Evolutionary conservation across 2,797 vertebrate species (phyloP).

Genomic region (Otus scops): DNA sequence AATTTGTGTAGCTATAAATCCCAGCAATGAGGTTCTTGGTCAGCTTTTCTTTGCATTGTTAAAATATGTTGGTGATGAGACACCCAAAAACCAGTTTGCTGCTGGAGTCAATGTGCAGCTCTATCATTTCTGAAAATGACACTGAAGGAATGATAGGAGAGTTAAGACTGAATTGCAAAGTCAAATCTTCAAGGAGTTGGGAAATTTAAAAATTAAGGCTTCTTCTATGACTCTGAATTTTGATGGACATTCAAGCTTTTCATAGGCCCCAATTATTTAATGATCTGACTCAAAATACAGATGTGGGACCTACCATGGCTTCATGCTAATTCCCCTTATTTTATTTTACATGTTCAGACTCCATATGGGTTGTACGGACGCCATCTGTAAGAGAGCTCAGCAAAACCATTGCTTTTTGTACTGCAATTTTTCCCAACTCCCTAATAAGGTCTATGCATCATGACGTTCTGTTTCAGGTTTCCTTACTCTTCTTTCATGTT

Average conservation of each 20-base stretch:
- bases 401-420: background rate
- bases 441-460: background rate
- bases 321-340: background rate
- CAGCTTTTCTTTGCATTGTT: background rate
- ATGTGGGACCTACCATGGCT: background rate
- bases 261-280: background rate
- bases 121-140: background rate
- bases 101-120: background rate
- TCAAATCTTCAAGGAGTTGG: background rate
- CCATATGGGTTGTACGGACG: background rate
- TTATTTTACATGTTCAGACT: background rate
- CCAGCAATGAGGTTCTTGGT: background rate
- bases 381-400: background rate
- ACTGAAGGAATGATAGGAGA: background rate
- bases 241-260: background rate
- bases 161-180: background rate
- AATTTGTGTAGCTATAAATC: background rate
- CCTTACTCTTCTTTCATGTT: background rate
- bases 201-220: background rate
- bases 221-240: background rate
- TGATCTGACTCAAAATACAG: background rate
- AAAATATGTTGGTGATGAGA: background rate
- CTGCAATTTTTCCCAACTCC: background rate
- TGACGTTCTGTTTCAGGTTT: background rate
- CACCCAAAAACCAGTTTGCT: background rate